Base-by-base conservation (phyloP, 1,140 invertebrate species). In the Acyrthosiphon pisum region DNA sequence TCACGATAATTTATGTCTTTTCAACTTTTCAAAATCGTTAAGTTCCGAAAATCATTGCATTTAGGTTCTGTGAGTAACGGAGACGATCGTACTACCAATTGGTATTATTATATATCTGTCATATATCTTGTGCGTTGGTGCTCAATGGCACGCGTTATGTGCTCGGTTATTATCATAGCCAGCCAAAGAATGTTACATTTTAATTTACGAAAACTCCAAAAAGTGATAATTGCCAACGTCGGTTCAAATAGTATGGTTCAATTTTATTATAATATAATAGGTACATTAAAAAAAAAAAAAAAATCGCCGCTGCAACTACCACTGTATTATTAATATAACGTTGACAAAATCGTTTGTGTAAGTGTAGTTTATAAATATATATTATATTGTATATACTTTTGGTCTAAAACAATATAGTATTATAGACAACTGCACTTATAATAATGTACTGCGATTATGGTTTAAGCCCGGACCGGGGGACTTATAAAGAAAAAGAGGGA, bases 391-490 rank as follows among this genome's bases (percentile, higher is more conserved):
- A 76, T n/a, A 76, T 76, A 18, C 60, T 6, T n/a, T n/a, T 76
- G 26, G n/a, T 18, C 2, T n/a, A 18, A 76, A 76, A 76, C 60
- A 30, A 30, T 60, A 37, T 26, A 6, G 35, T 56, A 56, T 89
- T 53, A n/a, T 88, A 50, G 3, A 37, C 11, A 53, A 46, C n/a
- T 20, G 48, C 8, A 89, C 50, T 89, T 89, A 89, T 26, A 56
- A 89, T 41, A 89, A 89, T 89, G 50, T 56, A 89, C 9, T 18
- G 9, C 50, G 88, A 89, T 89, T 56, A 56, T 56, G 35, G 35
- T 41, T 53, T 37, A 89, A 89, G 44, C 18, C 20, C 14, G 30
- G 44, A 35, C 14, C 35, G 35, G 14, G 35, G 20, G 22, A 56
- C 8, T 89, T 37, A 89, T 41, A 37, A n/a, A 26, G 50, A 41